Evolutionary conservation across 2,888 invertebrate species (phyloP).

Genomic region (Heliconius hortense): DNA sequence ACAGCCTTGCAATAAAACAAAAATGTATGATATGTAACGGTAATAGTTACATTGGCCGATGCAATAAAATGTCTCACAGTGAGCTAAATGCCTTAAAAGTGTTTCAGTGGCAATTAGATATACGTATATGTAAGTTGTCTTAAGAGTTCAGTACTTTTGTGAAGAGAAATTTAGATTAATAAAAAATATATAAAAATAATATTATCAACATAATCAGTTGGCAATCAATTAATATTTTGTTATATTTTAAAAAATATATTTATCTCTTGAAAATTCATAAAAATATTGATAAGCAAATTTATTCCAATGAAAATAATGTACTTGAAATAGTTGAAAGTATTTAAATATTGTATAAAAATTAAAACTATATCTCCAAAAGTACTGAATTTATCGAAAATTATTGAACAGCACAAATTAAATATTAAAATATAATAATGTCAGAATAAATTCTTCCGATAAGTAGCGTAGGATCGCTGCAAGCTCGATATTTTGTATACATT

Average conservation of each 20-base stretch:
- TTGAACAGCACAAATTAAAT: conserved; percentile 28
- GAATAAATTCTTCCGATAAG: conserved; percentile 26
- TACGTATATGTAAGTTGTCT: conserved; percentile 25
- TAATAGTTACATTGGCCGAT: conserved; percentile 12
- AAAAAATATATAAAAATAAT: no score
- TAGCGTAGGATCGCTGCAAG: conserved; percentile 50
- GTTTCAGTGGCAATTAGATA: conserved; percentile 29
- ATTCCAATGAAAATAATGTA: no score
- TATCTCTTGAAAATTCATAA: no score
- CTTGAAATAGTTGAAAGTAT: no score
- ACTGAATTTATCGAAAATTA: conserved; percentile 24
- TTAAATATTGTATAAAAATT: no score
- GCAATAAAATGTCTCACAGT: conserved; percentile 28
- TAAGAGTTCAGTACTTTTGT: conserved; percentile 19
- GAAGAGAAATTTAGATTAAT: neutral
- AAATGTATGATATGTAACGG: conserved; percentile 12
- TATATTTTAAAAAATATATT: no score
- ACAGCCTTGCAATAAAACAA: conserved; percentile 18
- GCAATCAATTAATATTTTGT: neutral
- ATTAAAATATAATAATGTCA: conserved; percentile 31
- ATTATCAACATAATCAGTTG: neutral
- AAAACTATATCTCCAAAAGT: conserved; percentile 15
- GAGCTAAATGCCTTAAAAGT: conserved; percentile 32
- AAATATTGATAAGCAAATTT: no score
- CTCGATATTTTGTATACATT: conserved; percentile 40